Base-by-base conservation (phyloP, 1,140 invertebrate genomes). In the Apolygus lucorum region DNA sequence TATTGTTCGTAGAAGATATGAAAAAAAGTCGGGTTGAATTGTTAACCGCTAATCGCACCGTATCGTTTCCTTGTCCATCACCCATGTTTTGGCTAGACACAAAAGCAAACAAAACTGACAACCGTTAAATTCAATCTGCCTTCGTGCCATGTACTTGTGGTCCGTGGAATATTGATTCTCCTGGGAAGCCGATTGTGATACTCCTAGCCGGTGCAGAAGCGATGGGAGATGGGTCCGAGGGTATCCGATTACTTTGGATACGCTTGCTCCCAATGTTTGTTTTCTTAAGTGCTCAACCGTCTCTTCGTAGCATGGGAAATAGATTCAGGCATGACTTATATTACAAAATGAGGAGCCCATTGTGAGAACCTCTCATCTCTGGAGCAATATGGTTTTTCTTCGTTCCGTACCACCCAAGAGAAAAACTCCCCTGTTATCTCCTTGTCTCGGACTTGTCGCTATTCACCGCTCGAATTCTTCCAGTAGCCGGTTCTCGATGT, bases 111-210 rank as follows among this genome's bases (percentile, higher is more conserved):
- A 66, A 24, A 66, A 63, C 29, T 29, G 64, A 66, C 64, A 66
- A 34, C 27, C 64, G 64, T 29, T 66, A 66, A 66, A 66, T 66
- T 66, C 64, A 66, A 66, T 66, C 64, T 21, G n/a, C 27, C 11
- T 59, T 63, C 21, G 21, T 27, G 22, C 22, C 29, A 29, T 66
- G 64, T 66, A 28, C 54, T 59, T 59, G 54, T 21, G 54, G 54
- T 66, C 64, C 64, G 64, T 66, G 64, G 64, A 66, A 66, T 66
- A 66, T 66, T 66, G 64, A 66, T 66, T 66, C 64, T 28, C 64
- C n/a, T 29, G 64, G 64, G 64, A 66, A 66, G 64, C n/a, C 54
- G 54, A 17, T 59, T 59, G 54, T 59, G 54, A 59, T 59, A 59
- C 54, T n/a, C 54, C 54, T 4, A 21, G 54, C 13, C 8, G 4